Percentiles rank a stretch among this genome's conserved stretches.
These are phyloP conservation scores for Arenicola marina DNA, from an alignment of 2,888 invertebrate species.

Conservation along the genomic window DNA sequence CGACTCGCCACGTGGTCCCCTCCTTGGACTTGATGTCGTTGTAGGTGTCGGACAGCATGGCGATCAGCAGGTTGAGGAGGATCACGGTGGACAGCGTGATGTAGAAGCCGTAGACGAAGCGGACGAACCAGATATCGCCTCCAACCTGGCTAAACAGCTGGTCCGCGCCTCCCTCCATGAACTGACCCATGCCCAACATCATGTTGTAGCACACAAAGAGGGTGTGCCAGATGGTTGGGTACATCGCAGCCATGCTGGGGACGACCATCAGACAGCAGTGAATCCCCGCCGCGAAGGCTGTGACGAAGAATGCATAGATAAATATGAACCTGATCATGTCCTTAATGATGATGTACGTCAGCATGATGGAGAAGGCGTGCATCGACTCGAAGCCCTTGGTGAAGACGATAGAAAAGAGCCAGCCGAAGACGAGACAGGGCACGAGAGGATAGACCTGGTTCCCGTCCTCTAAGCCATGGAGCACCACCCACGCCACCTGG, in stretches of 20 bases:
- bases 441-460: conserved; percentile 51
- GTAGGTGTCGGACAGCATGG: conserved; percentile 45
- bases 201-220: conserved; percentile 53
- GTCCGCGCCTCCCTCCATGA: conserved; percentile 40
- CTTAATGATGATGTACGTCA: conserved; percentile 52
- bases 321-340: conserved; percentile 53
- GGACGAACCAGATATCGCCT: conserved; percentile 32
- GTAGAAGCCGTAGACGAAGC: conserved; percentile 50
- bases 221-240: conserved; percentile 41
- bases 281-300: conserved; percentile 56
- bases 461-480: conserved; percentile 33
- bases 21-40: conserved; percentile 44
- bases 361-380: conserved; percentile 55
- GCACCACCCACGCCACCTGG: conserved; percentile 45
- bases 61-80: conserved; percentile 40
- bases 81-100: conserved; percentile 43
- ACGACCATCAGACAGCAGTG: conserved; percentile 49
- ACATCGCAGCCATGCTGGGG: conserved; percentile 31
- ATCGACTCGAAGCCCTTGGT: conserved; percentile 54
- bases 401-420: conserved; percentile 52
- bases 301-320: conserved; percentile 52
- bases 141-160: conserved; percentile 35
- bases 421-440: conserved; percentile 48
- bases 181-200: conserved; percentile 56
- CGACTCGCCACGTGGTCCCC: conserved; percentile 51